These are phyloP conservation scores for Petrocephalus schoutedeni DNA, from an alignment of 2,797 vertebrate genomes.

Conservation along the genomic window DNA sequence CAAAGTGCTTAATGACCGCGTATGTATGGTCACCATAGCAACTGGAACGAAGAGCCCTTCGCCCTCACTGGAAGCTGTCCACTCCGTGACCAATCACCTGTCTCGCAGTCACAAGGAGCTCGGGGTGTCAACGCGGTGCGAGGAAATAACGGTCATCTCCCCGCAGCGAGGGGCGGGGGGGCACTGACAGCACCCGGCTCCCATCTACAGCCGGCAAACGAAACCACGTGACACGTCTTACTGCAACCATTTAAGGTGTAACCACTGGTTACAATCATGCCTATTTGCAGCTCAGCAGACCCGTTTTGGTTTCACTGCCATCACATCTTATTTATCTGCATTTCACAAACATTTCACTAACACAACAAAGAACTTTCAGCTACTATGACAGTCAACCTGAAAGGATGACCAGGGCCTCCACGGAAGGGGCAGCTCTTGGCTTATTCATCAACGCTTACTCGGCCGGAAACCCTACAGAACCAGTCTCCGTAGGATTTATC, in stretches of 20 bases:
- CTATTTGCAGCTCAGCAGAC: not conserved
- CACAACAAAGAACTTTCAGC: not conserved
- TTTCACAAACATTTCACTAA: not conserved
- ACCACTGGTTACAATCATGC: not conserved
- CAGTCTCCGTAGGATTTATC: too few relatives aligned
- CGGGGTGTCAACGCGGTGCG: slow-evolving; percentile 41
- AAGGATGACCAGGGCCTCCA: not conserved
- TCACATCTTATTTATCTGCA: not conserved
- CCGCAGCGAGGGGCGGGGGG: not conserved
- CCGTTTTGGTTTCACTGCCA: not conserved
- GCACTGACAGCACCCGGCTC: slow-evolving; percentile 34
- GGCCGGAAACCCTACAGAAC: not conserved
- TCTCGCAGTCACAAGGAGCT: slow-evolving; percentile 31
- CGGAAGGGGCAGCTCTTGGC: not conserved
- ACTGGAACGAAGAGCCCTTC: slow-evolving; percentile 38
- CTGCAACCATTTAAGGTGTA: not conserved
- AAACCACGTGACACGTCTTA: slow-evolving; percentile 29
- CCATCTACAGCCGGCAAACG: slow-evolving; percentile 39
- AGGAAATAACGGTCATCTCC: slow-evolving; percentile 57
- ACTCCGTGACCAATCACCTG: slow-evolving; percentile 51
- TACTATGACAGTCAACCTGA: not conserved
- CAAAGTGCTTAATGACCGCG: slow-evolving; percentile 49
- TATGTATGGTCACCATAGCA: slow-evolving; percentile 51
- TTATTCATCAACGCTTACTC: not conserved
- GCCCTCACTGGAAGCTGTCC: slow-evolving; percentile 52